Evolutionary conservation across 2,113 vertebrate genomes (phyloP).

Genomic region (Engraulis encrasicolus): DNA sequence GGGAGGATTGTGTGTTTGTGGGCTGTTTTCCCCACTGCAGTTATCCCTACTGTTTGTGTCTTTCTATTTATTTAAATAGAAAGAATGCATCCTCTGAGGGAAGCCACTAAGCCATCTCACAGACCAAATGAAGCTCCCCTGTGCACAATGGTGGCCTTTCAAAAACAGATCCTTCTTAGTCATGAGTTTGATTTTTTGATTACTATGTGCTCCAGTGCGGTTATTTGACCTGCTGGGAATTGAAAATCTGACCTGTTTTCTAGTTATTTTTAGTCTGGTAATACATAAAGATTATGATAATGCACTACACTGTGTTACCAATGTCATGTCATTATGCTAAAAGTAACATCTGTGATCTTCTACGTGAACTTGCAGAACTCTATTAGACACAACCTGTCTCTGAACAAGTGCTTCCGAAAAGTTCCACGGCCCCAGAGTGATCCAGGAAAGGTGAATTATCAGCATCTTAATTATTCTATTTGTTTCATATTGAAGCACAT

Average conservation of each 20-base stretch:
- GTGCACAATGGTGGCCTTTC: not conserved
- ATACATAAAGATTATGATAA: too few relatives aligned
- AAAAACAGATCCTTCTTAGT: not conserved
- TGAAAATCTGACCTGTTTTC: not conserved
- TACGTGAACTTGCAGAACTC: conserved; percentile 83
- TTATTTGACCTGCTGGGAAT: not conserved
- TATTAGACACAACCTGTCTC: conserved; percentile 95
- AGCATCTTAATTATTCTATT: not conserved
- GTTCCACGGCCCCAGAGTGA: conserved; percentile 93
- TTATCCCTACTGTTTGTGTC: not conserved
- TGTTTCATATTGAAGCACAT: not conserved
- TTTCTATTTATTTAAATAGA: too few relatives aligned
- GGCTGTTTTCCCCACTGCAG: too few relatives aligned
- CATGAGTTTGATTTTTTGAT: not conserved
- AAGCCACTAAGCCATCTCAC: not conserved
- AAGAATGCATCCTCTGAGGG: not conserved
- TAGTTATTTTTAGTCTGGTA: not conserved
- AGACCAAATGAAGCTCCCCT: not conserved
- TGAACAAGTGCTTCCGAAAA: conserved; percentile 98
- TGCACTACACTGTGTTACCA: not conserved
- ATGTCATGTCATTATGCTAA: not conserved
- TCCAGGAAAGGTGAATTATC: conserved; percentile 89
- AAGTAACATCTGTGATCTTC: conserved; percentile 1
- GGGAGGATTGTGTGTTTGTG: too few relatives aligned
- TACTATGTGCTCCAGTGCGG: not conserved